A percentile compares a stretch with the other conserved stretches of the same genome.
Evolutionary conservation across 2,888 invertebrate species (phyloP).

Genomic region (Hymenopus coronatus): DNA sequence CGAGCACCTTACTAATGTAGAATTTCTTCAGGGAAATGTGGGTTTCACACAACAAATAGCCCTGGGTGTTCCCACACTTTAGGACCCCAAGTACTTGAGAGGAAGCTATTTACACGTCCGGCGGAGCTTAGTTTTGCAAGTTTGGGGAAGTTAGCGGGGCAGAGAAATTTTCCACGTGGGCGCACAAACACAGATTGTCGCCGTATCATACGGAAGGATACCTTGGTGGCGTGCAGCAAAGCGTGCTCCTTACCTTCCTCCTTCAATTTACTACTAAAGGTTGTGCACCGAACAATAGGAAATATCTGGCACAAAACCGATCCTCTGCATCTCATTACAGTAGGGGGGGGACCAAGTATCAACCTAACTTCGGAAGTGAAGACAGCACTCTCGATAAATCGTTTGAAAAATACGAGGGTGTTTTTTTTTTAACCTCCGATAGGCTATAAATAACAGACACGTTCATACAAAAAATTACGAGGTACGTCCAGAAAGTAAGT

Average conservation of each 20-base stretch:
- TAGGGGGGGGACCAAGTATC: too few species aligned
- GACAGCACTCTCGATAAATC: too few species aligned
- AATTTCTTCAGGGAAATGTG: too few species aligned
- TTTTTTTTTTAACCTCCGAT: too few species aligned
- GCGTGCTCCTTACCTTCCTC: neutral
- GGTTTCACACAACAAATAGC: neutral
- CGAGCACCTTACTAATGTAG: too few species aligned
- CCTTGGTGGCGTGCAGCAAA: neutral
- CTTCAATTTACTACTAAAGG: neutral
- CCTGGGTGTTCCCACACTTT: neutral
- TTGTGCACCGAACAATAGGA: neutral
- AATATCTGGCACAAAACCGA: neutral
- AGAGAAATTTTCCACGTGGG: neutral
- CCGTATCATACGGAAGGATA: neutral
- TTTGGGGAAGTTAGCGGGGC: neutral
- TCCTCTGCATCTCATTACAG: neutral
- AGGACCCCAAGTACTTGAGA: neutral
- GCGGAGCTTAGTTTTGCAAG: neutral
- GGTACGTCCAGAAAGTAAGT: too few species aligned
- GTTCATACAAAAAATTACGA: too few species aligned
- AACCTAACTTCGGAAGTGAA: too few species aligned
- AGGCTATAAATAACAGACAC: too few species aligned
- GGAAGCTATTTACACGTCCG: neutral
- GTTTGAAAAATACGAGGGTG: too few species aligned
- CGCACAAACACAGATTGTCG: neutral